These are phyloP conservation scores for Dipodomys merriami DNA, from an alignment of 2,113 vertebrate species.

Conservation along the genomic window DNA sequence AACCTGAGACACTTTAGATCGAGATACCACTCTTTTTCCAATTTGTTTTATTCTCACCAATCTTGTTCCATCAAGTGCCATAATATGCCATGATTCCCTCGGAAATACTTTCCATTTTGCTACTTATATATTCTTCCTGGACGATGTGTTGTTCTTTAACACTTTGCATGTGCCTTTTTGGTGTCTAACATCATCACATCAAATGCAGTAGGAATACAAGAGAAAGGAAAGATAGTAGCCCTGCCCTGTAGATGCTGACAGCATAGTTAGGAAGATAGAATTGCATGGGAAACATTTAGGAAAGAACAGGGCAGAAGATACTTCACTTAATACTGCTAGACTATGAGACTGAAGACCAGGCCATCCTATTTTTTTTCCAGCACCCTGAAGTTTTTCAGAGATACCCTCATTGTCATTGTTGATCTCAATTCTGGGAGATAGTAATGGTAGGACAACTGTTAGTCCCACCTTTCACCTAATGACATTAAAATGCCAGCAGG, in stretches of 20 bases:
- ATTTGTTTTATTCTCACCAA: neutral
- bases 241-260: neutral
- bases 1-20: slow-evolving; percentile 45
- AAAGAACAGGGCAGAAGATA: neutral
- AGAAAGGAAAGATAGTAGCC: neutral
- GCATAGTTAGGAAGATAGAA: neutral
- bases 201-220: neutral
- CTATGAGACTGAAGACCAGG: neutral
- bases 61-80: neutral
- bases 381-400: neutral
- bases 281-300: neutral
- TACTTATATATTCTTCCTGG: neutral
- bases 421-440: neutral
- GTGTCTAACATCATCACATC: neutral
- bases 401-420: neutral
- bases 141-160: neutral
- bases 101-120: neutral
- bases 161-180: neutral
- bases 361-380: neutral
- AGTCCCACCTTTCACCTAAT: neutral
- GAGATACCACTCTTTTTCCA: neutral
- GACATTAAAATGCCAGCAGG: neutral
- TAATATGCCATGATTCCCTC: neutral
- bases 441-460: neutral
- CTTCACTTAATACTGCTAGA: neutral